Percentiles rank a stretch among this genome's conserved stretches.
These are phyloP conservation scores for Neuroterus valhalla DNA, from an alignment of 1,140 invertebrate genomes.

Conservation along the genomic window DNA sequence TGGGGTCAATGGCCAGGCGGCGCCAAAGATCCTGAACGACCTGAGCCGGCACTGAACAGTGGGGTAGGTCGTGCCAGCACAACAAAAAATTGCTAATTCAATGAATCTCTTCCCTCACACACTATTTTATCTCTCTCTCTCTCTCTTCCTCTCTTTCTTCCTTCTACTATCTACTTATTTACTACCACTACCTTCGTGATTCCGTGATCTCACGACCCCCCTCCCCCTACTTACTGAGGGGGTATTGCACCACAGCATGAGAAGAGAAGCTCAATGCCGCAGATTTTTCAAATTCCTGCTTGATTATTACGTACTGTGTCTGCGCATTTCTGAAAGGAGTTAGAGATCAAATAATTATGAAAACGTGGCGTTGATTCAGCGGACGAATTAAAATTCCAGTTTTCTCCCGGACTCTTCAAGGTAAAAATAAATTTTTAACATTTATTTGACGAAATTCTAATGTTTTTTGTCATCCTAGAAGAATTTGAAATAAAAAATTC, in stretches of 20 bases:
- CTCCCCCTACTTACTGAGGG: not conserved
- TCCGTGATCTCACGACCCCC: no score
- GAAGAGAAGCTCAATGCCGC: not conserved
- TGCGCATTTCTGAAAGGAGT: not conserved
- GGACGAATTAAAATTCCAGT: no score
- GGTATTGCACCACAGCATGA: not conserved
- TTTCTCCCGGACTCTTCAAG: no score
- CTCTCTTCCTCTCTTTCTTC: not conserved
- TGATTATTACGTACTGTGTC: not conserved
- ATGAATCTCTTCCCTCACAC: constrained; percentile 4
- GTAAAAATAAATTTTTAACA: no score
- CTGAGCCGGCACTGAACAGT: not conserved
- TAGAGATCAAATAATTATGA: no score
- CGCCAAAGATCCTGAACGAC: constrained; percentile 25
- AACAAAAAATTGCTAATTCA: constrained; percentile 11
- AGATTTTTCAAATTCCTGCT: constrained; percentile 17
- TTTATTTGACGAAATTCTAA: no score
- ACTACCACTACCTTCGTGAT: no score
- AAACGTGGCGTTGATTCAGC: no score
- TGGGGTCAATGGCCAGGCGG: constrained; percentile 23
- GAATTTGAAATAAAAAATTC: no score
- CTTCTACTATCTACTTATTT: not conserved
- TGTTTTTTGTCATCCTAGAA: no score
- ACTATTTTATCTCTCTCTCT: not conserved
- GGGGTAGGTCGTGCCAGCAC: not conserved